Percentiles rank a stretch among this genome's conserved stretches.
These are phyloP conservation scores for Melanerpes formicivorus DNA, from an alignment of 2,113 vertebrate species.

Conservation along the genomic window DNA sequence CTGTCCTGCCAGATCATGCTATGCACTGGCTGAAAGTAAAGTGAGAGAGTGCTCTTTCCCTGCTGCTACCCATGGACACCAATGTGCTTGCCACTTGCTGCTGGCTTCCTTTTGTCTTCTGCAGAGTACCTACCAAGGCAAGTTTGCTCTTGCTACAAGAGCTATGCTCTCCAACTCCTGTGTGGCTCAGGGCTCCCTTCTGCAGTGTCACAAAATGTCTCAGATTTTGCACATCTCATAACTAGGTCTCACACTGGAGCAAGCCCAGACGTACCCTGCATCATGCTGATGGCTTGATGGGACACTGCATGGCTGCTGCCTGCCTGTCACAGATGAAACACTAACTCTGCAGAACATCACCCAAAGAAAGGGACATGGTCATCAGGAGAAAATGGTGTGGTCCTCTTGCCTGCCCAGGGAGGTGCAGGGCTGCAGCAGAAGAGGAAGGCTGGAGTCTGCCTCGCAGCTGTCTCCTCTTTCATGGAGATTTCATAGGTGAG, in stretches of 20 bases:
- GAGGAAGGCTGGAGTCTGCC: background rate
- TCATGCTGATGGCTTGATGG: rapidly evolving
- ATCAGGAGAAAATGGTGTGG: background rate
- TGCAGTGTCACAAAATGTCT: rapidly evolving
- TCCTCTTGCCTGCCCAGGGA: rapidly evolving
- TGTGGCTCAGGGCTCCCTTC: background rate
- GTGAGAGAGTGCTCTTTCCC: background rate
- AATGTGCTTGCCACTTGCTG: background rate
- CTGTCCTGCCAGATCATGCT: background rate
- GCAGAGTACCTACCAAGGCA: background rate
- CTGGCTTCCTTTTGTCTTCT: background rate
- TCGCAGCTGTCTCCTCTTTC: rapidly evolving
- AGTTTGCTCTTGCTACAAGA: background rate
- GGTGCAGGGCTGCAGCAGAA: rapidly evolving
- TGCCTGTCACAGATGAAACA: rapidly evolving
- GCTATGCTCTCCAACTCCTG: background rate
- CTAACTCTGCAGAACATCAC: background rate
- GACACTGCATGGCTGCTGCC: background rate
- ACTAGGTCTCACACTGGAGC: rapidly evolving
- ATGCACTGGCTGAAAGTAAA: background rate
- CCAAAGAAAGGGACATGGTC: background rate
- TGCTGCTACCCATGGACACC: background rate
- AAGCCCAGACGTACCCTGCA: rapidly evolving
- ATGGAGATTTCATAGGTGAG: background rate
- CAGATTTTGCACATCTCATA: rapidly evolving